Evolutionary conservation across 2,888 invertebrate genomes (phyloP), one percentile per base, ranked within the genome.

Genomic region (Dugesia japonica): DNA sequence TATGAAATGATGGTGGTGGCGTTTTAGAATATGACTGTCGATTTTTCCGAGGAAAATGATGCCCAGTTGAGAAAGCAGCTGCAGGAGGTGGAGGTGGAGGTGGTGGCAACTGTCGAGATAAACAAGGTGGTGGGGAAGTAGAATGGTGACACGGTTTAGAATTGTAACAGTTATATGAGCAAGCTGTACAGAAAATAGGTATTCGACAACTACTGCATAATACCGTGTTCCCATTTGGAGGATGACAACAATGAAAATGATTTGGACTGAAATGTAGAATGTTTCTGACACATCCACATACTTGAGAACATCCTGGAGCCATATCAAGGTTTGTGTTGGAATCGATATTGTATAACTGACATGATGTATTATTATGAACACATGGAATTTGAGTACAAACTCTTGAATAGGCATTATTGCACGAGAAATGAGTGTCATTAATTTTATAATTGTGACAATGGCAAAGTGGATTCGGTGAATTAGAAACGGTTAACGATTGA

Each of bases 241-340:
- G 56, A 56, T 56, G 56, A 56, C 56, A 56, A n/a, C n/a, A 56
- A 56, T 56, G 56, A 56, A 56, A 56, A 56, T 56, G 56, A 56
- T 56, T 56, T 56, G 56, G 56, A 56, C 56, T 56, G 17, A 56
- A 56, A 56, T 56, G 23, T 56, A 56, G 9, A 56, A 56, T 20
- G n/a, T 56, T 56, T 56, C 56, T 56, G 7, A 56, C 23, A 56
- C 56, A 56, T n/a, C 56, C 56, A n/a, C 56, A 56, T 20, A 56
- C 23, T 23, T 56, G 56, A 56, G 56, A 56, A n/a, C 56, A 56
- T 56, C 56, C 56, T 56, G 56, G 23, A 7, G 56, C 17, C n/a
- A 56, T 56, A 56, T 56, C 56, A 56, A 23, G 56, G n/a, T 56
- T 56, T 4, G 56, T 56, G 17, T 56, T 56, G 56, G 56, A 56